Base-by-base conservation (phyloP, 35 echinoderm and acorn worm genomes). In the Apostichopus parvimensis region DNA sequence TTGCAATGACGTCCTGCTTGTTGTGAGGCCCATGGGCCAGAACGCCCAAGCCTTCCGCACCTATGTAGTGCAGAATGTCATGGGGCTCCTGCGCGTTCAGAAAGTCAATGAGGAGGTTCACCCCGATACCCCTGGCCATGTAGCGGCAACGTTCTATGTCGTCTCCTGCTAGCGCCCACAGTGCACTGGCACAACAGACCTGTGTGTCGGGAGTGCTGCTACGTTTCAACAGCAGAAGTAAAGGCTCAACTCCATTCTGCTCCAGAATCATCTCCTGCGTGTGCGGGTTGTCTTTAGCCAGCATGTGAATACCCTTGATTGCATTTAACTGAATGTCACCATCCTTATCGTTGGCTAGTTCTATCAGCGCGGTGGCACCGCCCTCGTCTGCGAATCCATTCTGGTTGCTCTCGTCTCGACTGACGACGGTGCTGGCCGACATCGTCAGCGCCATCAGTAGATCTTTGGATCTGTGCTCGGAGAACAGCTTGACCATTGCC, bases 181-280 rank as follows among this genome's bases (percentile, higher is more conserved):
- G 79, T 23, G 97, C 97, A 54, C 95, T 87, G 34, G 97, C 97
- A 68, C 93, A 96, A 28, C 93, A 93, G 18, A 99, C 95, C 55
- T 99, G 97, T 17, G 95, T 95, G 59, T 94, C 94, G 1, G 97
- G 93, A 55, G 92, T 92, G 56, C 97, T 86, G 87, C 97, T 99
- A 25, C 97, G 68, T 77, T 98, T 99, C 54, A 99, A 75, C 4
- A 99, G 93, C 88, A 93, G 92, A 79, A 99, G 94, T 73, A 99
- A 25, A 9, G 97, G 97, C 23, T 96, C 95, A 4, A 99, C 95
- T 18, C 97, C 97, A 55, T 93, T 94, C 68, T 99, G 95, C 89
- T 96, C 97, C 82, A 99, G 73, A 80, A 99, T 96, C n/a, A 94
- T 92, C 78, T 99, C 95, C 75, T 99, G 97, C 10, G 97, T 94